Conservation (phyloP, 2,797 vertebrate species). For the Gila robusta region DNA sequence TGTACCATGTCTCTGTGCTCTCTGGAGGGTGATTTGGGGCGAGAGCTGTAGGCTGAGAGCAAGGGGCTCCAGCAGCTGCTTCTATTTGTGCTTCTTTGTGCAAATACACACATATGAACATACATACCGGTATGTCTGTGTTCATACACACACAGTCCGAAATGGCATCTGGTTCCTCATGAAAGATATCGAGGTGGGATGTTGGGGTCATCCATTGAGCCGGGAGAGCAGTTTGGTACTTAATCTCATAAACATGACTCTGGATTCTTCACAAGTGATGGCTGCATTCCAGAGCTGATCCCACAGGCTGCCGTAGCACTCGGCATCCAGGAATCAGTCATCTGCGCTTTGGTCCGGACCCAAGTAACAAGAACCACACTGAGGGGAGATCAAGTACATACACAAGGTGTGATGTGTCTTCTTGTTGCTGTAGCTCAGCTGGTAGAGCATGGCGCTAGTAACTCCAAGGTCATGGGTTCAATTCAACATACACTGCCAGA, state of each 20-base stretch:
- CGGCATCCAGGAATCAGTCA: conserved; percentile 35
- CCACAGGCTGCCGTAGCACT: background rate
- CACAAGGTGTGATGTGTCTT: background rate
- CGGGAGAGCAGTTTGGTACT: conserved; percentile 44
- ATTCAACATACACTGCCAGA: background rate
- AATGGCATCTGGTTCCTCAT: conserved; percentile 45
- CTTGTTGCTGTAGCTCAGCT: conserved; percentile 17
- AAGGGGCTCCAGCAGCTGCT: conserved; percentile 55
- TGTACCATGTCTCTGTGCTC: conserved; percentile 66
- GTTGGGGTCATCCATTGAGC: conserved; percentile 27
- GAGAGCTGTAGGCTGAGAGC: conserved; percentile 11
- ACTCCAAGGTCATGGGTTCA: background rate
- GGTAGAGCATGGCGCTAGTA: background rate
- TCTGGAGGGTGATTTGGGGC: conserved; percentile 62
- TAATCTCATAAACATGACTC: conserved; percentile 50
- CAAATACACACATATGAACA: conserved; percentile 33
- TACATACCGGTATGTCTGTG: background rate
- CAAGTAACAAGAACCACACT: conserved; percentile 22
- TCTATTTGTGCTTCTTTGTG: conserved; percentile 44
- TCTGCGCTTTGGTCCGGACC: conserved; percentile 2
- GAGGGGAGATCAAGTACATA: conserved; percentile 12
- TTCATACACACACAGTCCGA: conserved; percentile 3
- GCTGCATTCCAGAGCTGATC: conserved; percentile 39
- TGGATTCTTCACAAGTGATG: conserved; percentile 39
- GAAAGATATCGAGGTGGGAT: conserved; percentile 49